Conservation (phyloP, 2,888 invertebrate species). For the Gymnosoma rotundatum region DNA sequence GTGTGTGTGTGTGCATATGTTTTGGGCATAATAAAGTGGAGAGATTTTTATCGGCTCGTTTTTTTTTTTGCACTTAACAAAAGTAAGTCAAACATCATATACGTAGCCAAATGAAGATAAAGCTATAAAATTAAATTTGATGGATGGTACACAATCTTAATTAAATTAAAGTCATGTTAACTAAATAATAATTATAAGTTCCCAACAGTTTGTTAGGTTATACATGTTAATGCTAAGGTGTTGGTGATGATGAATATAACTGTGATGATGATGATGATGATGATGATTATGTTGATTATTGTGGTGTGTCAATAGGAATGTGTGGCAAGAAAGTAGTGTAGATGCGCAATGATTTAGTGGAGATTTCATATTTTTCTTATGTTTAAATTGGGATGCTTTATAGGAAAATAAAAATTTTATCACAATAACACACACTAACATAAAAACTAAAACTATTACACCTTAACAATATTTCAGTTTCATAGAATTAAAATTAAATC, state of each 20-base stretch:
- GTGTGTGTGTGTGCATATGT: neutral
- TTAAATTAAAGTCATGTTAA: too few relatives aligned
- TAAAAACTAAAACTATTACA: slow-evolving; percentile 1
- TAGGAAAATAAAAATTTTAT: slow-evolving; percentile 60
- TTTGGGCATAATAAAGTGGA: slow-evolving; percentile 46
- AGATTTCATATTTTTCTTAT: slow-evolving; percentile 54
- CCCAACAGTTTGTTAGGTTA: neutral
- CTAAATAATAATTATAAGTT: too few relatives aligned
- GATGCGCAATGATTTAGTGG: slow-evolving; percentile 68
- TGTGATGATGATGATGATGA: neutral
- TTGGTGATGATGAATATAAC: neutral
- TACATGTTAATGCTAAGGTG: neutral
- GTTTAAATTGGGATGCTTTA: slow-evolving; percentile 56
- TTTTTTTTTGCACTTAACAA: slow-evolving; percentile 1
- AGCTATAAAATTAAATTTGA: neutral
- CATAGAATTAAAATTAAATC: neutral
- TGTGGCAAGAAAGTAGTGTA: slow-evolving; percentile 54
- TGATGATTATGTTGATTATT: slow-evolving; percentile 1
- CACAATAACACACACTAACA: slow-evolving; percentile 49
- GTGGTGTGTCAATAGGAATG: slow-evolving; percentile 2
- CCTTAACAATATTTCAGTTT: slow-evolving; percentile 11
- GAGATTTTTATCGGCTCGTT: slow-evolving; percentile 58
- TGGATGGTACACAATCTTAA: neutral
- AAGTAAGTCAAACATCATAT: slow-evolving; percentile 51
- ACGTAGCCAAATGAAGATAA: neutral